Evolutionary conservation across 2,797 vertebrate genomes (phyloP).

Genomic region (Poeciliopsis presidionis): DNA sequence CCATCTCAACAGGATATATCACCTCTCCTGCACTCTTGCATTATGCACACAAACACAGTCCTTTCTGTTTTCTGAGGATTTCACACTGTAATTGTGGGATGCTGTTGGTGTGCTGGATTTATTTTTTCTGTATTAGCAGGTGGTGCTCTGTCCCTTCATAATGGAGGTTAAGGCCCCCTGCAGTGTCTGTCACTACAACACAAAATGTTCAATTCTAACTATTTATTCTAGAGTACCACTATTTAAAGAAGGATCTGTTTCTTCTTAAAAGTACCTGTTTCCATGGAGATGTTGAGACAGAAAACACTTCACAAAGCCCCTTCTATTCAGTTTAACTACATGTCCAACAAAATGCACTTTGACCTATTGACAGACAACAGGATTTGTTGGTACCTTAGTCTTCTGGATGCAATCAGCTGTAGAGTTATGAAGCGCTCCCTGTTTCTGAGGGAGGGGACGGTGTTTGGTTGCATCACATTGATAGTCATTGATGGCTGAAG

Average conservation of each 20-base stretch:
- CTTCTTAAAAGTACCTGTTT: background rate
- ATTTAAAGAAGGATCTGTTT: constrained; percentile 11
- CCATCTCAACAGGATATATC: constrained; percentile 50
- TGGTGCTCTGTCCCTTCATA: constrained; percentile 63
- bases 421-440: background rate
- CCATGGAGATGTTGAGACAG: background rate
- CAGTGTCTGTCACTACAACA: constrained; percentile 41
- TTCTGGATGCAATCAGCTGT: background rate
- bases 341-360: background rate
- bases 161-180: constrained; percentile 61
- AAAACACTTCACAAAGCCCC: background rate
- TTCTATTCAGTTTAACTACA: background rate
- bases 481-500: background rate
- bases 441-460: background rate
- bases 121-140: constrained; percentile 68
- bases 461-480: background rate
- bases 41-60: constrained; percentile 22
- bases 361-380: background rate
- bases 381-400: background rate
- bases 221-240: constrained; percentile 40
- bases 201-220: constrained; percentile 30
- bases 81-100: constrained; percentile 47
- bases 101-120: constrained; percentile 62
- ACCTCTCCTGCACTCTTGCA: constrained; percentile 27
- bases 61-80: constrained; percentile 45